Evolutionary conservation across 1,140 invertebrate genomes (phyloP).

Genomic region (Meloidogyne floridensis): DNA sequence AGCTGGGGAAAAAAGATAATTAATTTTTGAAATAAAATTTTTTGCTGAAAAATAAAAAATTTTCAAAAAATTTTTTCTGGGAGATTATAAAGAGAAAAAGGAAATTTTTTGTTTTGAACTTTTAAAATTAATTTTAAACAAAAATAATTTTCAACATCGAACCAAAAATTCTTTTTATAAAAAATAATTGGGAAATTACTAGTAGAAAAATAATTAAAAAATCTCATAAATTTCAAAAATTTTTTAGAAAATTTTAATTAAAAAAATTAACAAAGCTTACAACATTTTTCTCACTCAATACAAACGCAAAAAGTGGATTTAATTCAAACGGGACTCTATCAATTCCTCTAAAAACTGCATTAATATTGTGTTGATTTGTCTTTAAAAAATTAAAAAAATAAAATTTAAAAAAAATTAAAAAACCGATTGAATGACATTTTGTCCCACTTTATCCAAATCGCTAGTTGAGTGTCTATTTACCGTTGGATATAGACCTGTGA

Average conservation of each 20-base stretch:
- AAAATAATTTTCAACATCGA: too few species aligned
- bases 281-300: conserved; percentile 12
- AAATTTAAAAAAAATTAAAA: not conserved
- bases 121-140: too few species aligned
- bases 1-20: conserved; percentile 2
- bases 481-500: conserved; percentile 11
- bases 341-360: conserved; percentile 25
- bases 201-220: too few species aligned
- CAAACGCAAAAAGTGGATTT: conserved; percentile 29
- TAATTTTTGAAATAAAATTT: not conserved
- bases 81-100: too few species aligned
- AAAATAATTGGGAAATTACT: too few species aligned
- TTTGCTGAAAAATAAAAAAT: too few species aligned
- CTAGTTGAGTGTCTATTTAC: conserved; percentile 37
- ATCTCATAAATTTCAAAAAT: too few species aligned
- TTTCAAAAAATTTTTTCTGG: too few species aligned
- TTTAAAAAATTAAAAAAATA: not conserved
- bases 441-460: conserved; percentile 38
- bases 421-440: conserved; percentile 9
- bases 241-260: too few species aligned
- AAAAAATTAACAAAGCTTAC: not conserved
- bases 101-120: too few species aligned
- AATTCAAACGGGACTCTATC: conserved; percentile 41
- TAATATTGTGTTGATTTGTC: not conserved
- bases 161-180: too few species aligned